Evolutionary conservation across 2,888 invertebrate genomes (phyloP), one percentile per base, ranked within the genome.

Genomic region (Cheilosia pagana): DNA sequence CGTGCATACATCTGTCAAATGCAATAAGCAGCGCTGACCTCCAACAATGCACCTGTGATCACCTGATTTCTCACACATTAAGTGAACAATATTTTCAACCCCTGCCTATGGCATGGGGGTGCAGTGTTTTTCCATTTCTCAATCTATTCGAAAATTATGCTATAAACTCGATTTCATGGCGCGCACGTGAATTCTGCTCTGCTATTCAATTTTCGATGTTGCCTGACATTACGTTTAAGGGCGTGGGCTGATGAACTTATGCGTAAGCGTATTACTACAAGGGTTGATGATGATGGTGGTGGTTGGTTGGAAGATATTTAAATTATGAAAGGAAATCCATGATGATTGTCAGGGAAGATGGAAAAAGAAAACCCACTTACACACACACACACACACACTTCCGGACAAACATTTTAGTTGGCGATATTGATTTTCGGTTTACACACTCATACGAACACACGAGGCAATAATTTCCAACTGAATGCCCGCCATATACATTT

Each of bases 131-230:
- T 1, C 6, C 16, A 43, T 16, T 8, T 8, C 43, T n/a, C 43
- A 45, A 75, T 81, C 75, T 75, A 68, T 81, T 81, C 57, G 76
- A 65, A 59, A 68, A 57, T 60, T 19, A 31, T 41, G 67, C 67
- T 67, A 72, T 68, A 78, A 35, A 82, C 72, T 77, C 82, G 77
- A 82, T 78, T 82, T 65, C 52, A 55, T 68, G 31, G 72, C 48
- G 67, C 41, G 62, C 72, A 72, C 67, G 71, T 68, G 72, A 82
- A 55, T 67, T 63, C 16, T 43, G 53, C 82, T 59, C 62, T 74
- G 55, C 52, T 21, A 52, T 79, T 79, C 65, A 79, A 79, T 72
- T 67, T 71, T 59, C 65, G 59, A 71, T 45, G 45, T 62, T 65
- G 23, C 16, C 14, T 45, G 31, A 19, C 35, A 43, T 43, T 19